These are phyloP conservation scores for Idris sp. DNA, from an alignment of 1,140 invertebrate species.

Conservation along the genomic window DNA sequence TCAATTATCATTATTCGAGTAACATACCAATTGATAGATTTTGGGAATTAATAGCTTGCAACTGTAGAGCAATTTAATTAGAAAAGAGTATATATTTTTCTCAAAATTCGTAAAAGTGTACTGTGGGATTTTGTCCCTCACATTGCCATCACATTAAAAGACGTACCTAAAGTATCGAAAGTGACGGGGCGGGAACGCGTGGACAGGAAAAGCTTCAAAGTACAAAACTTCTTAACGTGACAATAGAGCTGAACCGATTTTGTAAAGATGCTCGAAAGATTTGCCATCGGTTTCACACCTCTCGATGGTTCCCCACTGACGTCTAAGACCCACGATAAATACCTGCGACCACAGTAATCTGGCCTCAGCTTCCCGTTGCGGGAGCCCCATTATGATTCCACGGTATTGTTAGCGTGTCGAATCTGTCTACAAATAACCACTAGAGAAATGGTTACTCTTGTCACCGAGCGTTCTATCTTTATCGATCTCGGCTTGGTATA, in stretches of 20 bases:
- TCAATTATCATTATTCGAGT: too few species aligned
- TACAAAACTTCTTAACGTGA: constrained; percentile 76
- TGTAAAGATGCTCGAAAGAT: constrained; percentile 73
- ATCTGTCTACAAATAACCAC: constrained; percentile 79
- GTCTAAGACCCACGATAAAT: constrained; percentile 72
- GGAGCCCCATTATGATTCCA: constrained; percentile 74
- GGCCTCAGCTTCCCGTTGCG: constrained; percentile 66
- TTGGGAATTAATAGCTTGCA: too few species aligned
- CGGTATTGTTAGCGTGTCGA: constrained; percentile 76
- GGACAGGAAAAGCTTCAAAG: constrained; percentile 46
- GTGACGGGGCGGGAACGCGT: constrained; percentile 13
- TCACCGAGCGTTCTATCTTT: constrained; percentile 51
- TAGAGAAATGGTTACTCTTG: constrained; percentile 72
- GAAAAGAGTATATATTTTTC: too few species aligned
- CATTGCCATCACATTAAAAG: not conserved
- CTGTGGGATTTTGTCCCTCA: constrained; percentile 12
- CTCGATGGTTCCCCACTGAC: constrained; percentile 66
- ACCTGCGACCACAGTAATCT: constrained; percentile 74
- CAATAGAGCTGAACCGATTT: constrained; percentile 73
- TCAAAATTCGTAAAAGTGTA: too few species aligned
- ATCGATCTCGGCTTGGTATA: constrained; percentile 47
- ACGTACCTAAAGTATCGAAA: constrained; percentile 10
- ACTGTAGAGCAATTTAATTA: too few species aligned
- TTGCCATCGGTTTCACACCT: constrained; percentile 75
- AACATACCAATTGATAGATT: too few species aligned